Percentiles rank a stretch among this genome's conserved stretches.
These are phyloP conservation scores for Crepidodera aurea DNA, from an alignment of 2,888 invertebrate genomes.

Conservation along the genomic window DNA sequence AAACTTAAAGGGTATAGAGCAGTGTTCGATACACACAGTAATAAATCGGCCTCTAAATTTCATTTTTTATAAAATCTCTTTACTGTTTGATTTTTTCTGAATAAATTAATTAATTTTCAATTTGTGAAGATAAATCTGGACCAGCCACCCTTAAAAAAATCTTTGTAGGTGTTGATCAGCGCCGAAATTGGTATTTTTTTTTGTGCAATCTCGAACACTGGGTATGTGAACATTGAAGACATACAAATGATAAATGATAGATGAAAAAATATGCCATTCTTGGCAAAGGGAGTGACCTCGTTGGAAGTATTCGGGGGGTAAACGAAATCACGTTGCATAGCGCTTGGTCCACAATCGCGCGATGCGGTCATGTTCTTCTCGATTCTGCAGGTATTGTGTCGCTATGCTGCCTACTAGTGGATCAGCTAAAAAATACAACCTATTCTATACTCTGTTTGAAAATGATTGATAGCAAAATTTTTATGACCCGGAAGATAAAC, in stretches of 20 bases:
- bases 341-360: slow-evolving; percentile 99
- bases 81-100: too few species aligned
- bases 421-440: slow-evolving; percentile 75
- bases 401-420: slow-evolving; percentile 98
- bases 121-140: too few species aligned
- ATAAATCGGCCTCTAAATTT: too few species aligned
- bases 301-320: slow-evolving; percentile 50
- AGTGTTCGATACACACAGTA: slow-evolving; percentile 8
- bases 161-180: neutral
- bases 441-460: too few species aligned
- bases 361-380: slow-evolving; percentile 97
- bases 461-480: too few species aligned
- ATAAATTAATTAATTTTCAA: too few species aligned
- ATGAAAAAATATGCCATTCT: slow-evolving; percentile 55
- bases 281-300: slow-evolving; percentile 57
- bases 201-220: slow-evolving; percentile 10
- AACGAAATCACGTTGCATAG: slow-evolving; percentile 86
- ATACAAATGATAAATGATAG: slow-evolving; percentile 43
- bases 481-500: too few species aligned
- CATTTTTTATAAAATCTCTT: too few species aligned
- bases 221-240: slow-evolving; percentile 42
- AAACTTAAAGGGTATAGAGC: slow-evolving; percentile 44
- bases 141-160: too few species aligned
- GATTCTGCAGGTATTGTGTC: slow-evolving; percentile 96
- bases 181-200: neutral